Percentiles rank a stretch among this genome's conserved stretches.
phyloP scores from a whole-genome alignment of 1,140 invertebrate species.

The Drosophila pseudoobscura region DNA sequence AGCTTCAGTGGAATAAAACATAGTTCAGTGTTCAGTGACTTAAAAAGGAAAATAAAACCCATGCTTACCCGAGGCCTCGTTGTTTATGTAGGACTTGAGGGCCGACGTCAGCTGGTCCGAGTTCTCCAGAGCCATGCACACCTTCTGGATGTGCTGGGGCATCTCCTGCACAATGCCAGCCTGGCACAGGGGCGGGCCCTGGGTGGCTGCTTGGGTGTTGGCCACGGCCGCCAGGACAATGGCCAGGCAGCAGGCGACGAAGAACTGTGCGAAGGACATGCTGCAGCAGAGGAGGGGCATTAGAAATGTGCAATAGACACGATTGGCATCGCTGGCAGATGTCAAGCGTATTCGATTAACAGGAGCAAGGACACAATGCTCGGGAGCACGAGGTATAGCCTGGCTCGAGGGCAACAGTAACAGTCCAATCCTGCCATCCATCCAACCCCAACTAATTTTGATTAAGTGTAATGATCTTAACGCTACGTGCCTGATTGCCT shows the following conservation, averaged over 20 bases:
- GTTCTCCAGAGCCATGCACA: constrained; percentile 80
- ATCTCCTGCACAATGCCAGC: constrained; percentile 78
- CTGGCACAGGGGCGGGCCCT: constrained; percentile 70
- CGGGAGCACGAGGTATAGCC: not conserved
- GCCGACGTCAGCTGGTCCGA: constrained; percentile 76
- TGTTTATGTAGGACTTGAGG: constrained; percentile 78
- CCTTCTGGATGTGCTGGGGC: constrained; percentile 79
- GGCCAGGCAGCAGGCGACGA: constrained; percentile 56
- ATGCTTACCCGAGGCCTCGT: constrained; percentile 76
- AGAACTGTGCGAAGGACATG: constrained; percentile 71
- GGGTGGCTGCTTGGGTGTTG: constrained; percentile 35
- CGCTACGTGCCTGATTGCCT: constrained; percentile 47
- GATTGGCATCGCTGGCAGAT: constrained; percentile 38
- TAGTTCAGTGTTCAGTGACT: too few species aligned
- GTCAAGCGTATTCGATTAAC: constrained; percentile 41
- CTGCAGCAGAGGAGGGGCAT: constrained; percentile 30
- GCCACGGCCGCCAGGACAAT: constrained; percentile 56
- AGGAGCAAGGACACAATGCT: constrained; percentile 3
- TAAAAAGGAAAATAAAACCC: not conserved
- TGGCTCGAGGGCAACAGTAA: constrained; percentile 15
- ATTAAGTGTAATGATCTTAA: constrained; percentile 59
- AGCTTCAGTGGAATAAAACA: constrained; percentile 45
- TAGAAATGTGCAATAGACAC: constrained; percentile 7
- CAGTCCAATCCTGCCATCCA: not conserved
- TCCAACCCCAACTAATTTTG: constrained; percentile 42